These are phyloP conservation scores for Caradrina kadenii DNA, from an alignment of 2,888 invertebrate species.

Conservation along the genomic window DNA sequence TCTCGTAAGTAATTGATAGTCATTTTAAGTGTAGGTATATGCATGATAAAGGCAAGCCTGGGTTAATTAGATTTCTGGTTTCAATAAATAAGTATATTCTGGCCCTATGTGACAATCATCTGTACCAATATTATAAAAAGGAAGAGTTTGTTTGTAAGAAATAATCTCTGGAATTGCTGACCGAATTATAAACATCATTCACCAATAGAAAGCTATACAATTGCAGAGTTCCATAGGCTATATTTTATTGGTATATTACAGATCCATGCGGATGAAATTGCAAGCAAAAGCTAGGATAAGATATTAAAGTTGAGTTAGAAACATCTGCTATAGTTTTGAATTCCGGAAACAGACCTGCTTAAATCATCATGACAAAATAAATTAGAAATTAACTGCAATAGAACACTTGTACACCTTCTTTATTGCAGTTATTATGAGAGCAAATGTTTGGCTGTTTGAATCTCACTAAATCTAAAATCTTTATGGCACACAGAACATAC, in stretches of 20 bases:
- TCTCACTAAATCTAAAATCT: too few species aligned
- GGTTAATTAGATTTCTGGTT: constrained; percentile 2
- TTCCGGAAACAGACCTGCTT: background rate
- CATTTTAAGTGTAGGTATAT: constrained; percentile 4
- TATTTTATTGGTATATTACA: too few species aligned
- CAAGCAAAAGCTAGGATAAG: too few species aligned
- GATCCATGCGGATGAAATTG: too few species aligned
- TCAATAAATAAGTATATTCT: constrained; percentile 3
- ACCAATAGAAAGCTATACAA: too few species aligned
- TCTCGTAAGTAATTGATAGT: constrained; percentile 12
- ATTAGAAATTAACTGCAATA: background rate
- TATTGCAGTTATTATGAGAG: background rate
- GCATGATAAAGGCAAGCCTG: constrained; percentile 6
- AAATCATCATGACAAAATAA: constrained; percentile 2
- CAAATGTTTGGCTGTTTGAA: background rate
- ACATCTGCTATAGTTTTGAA: background rate
- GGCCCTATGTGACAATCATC: too few species aligned
- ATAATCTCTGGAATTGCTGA: too few species aligned
- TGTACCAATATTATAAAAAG: background rate
- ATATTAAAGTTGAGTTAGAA: background rate
- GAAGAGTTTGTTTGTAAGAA: too few species aligned
- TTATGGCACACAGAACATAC: too few species aligned
- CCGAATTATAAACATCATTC: too few species aligned
- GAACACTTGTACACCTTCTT: background rate
- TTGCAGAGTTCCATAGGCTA: too few species aligned